Base-by-base conservation (phyloP, 1,140 invertebrate genomes). In the Plectus sambesii region DNA sequence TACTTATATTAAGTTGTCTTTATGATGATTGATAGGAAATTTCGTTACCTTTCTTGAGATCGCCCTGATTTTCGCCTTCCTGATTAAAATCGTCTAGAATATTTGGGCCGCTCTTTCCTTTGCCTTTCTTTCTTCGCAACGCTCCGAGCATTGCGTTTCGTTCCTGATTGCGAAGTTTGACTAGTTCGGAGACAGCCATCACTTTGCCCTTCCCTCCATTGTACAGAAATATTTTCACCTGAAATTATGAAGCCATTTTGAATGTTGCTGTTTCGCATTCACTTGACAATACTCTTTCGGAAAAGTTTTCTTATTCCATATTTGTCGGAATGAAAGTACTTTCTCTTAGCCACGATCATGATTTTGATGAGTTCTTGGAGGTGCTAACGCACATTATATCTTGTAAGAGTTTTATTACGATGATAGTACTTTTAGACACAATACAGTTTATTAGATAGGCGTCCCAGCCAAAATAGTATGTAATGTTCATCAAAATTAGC, bases 201-300 rank as follows among this genome's bases (percentile, higher is more conserved):
- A 84, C 82, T 47, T 82, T 80, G 0, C 88, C 88, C 63, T 81
- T 77, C 2, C 89, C 89, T 67, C 82, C 83, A 64, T 93, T 89
- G 70, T 94, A 93, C 6, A 94, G 69, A 73, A 86, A 92, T 0
- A 84, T 85, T 59, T 85, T 82, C 2, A 93, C 84, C 70, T 87
- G 83, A 1, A 82, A 84, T 69, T 84, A 81, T 25, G n/a, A 73
- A 69, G 46, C 51, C 59, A 5, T 65, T n/a, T n/a, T n/a, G n/a
- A n/a, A n/a, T n/a, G n/a, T n/a, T n/a, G n/a, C n/a, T n/a, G n/a
- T n/a, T n/a, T n/a, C n/a, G n/a, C 51, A 52, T 71, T 58, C 17
- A 61, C 19, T 39, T 56, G 46, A 8, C 25, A 39, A 49, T 54
- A 61, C 42, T 61, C 47, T 69, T 55, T n/a, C n/a, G n/a, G n/a